Percentiles rank a stretch among this genome's conserved stretches.
These are phyloP conservation scores for Polypedilum vanderplanki DNA, from an alignment of 1,140 invertebrate species.

Conservation along the genomic window DNA sequence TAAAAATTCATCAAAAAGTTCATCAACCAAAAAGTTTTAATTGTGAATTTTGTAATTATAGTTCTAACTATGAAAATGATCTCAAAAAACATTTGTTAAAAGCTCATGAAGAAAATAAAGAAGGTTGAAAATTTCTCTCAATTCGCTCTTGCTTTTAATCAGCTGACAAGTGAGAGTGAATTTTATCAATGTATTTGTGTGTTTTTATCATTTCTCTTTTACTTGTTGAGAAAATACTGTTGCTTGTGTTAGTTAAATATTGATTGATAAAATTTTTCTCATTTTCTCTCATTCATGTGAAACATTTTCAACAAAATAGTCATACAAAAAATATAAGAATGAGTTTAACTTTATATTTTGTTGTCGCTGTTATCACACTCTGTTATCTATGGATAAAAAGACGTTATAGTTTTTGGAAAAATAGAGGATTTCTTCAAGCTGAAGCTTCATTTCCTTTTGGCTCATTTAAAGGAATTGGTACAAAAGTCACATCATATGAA, in stretches of 20 bases:
- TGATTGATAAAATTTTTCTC: no score
- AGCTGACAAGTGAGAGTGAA: no score
- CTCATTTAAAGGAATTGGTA: conserved; percentile 33
- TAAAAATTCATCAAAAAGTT: not conserved
- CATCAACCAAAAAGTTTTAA: not conserved
- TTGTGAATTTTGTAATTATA: conserved; percentile 29
- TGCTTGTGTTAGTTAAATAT: no score
- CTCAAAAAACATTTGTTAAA: not conserved
- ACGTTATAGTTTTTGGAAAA: conserved; percentile 42
- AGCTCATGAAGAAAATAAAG: conserved; percentile 6
- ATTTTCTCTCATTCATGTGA: no score
- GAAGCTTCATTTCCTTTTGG: conserved; percentile 41
- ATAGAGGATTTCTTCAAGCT: conserved; percentile 36
- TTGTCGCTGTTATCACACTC: not conserved
- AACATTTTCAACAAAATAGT: no score
- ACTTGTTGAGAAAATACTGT: no score
- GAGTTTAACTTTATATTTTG: not conserved
- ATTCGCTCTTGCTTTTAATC: no score
- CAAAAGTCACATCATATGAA: not conserved
- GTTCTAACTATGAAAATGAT: conserved; percentile 21
- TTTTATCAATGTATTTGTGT: no score
- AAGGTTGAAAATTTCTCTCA: no score
- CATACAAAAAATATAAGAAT: not conserved
- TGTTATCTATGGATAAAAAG: conserved; percentile 34
- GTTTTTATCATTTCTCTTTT: no score